Percentiles rank a stretch among this genome's conserved stretches.
phyloP scores from a whole-genome alignment of 2,113 vertebrate species.

The Archilochus colubris region DNA sequence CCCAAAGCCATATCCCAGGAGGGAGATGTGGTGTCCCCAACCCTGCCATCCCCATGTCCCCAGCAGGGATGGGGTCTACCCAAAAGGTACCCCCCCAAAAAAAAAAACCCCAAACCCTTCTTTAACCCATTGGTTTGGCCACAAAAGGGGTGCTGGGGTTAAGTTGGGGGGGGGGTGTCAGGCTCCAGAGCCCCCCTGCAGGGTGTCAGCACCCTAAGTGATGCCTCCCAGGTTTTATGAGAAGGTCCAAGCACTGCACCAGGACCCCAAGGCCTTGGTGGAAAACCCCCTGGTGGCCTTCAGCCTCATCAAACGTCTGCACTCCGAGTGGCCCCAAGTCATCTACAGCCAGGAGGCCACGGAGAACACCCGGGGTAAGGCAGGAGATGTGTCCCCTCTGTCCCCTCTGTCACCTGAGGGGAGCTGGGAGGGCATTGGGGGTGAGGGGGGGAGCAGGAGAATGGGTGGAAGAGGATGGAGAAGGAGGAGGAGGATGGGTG shows the following conservation, averaged over 20 bases:
- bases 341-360: slow-evolving; percentile 83
- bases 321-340: slow-evolving; percentile 89
- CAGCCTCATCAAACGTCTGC: slow-evolving; percentile 90
- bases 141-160: rapidly evolving
- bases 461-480: too few relatives aligned
- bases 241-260: slow-evolving; percentile 84
- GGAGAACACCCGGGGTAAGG: slow-evolving; percentile 82
- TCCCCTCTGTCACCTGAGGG: not conserved
- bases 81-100: too few relatives aligned
- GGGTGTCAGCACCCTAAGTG: not conserved
- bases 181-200: rapidly evolving
- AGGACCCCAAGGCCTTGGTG: slow-evolving; percentile 68
- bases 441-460: too few relatives aligned
- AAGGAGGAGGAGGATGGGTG: too few relatives aligned
- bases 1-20: too few relatives aligned
- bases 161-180: not conserved
- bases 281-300: slow-evolving; percentile 89
- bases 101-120: too few relatives aligned
- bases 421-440: not conserved
- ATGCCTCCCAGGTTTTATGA: slow-evolving; percentile 84
- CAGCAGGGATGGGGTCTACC: not conserved
- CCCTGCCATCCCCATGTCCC: too few relatives aligned
- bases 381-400: too few relatives aligned
- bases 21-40: too few relatives aligned
- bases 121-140: not conserved